Base-by-base conservation (phyloP, 2,888 invertebrate genomes). In the Rhagium mordax region DNA sequence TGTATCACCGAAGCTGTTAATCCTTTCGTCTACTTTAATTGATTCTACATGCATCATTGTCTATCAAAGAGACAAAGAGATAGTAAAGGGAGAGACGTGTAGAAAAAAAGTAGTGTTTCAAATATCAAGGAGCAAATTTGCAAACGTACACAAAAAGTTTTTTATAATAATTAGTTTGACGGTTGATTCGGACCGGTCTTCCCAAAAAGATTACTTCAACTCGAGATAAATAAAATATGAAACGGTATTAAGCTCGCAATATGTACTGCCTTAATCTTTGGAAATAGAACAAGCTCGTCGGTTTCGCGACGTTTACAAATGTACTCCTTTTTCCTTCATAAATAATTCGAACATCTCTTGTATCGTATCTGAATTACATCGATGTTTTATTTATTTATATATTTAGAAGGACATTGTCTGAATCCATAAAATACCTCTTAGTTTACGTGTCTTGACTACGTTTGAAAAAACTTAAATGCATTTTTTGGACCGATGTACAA, bases 271-370 rank as follows among this genome's bases (percentile, higher is more conserved):
- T 33, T 8, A 33, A 10, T 33, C 8, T 13, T 6, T 33, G 10
- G 13, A 10, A 33, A 33, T 49, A 16, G 4, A 49, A 49, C 48
- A 49, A 49, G 49, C 6, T 49, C 7, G 49, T 49, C 16, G 49
- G 49, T 49, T 13, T 41, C 18, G 51, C 51, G 20, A 51, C 18
- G 51, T 55, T 55, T 55, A 55, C 55, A 55, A 55, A 55, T 55
- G 55, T 55, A 55, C 24, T 24, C 24, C 24, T 55, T 51, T 18
- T 51, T 51, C 8, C 51, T 51, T 51, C 51, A 51, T 51, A 51
- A 51, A 51, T 51, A 51, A 51, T 20, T 51, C 51, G 51, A 16
- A 20, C 8, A 18, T 51, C 18, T 51, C 2, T 18, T 51, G 20
- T 51, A 51, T 20, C 20, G 20, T 51, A 51, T 20, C 20, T 20